Percentiles rank a stretch among this genome's conserved stretches.
phyloP scores from a whole-genome alignment of 2,888 invertebrate genomes.

The Epirrita christyi region DNA sequence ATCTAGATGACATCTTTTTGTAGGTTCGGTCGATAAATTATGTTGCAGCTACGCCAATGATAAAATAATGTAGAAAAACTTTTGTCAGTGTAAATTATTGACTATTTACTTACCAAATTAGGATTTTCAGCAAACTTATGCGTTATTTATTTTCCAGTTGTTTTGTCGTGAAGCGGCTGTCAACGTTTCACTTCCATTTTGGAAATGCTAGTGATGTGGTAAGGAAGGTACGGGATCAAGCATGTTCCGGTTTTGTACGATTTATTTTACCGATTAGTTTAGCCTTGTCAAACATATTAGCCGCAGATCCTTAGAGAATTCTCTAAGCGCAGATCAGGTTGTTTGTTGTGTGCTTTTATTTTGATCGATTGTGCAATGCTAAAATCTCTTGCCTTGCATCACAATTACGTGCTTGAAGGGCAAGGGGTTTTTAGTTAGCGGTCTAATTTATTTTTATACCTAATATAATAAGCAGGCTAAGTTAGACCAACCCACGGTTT shows the following conservation, averaged over 20 bases:
- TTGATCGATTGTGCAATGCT: no score
- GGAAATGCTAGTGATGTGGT: conserved; percentile 63
- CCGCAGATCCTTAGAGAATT: no score
- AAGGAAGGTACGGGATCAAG: not conserved
- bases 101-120: conserved; percentile 68
- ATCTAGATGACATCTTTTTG: conserved; percentile 52
- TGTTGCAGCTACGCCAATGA: not conserved
- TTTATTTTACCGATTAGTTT: conserved; percentile 28
- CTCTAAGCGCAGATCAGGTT: no score
- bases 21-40: conserved; percentile 38
- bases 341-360: no score
- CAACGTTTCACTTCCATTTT: conserved; percentile 81
- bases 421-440: no score
- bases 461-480: no score
- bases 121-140: conserved; percentile 61
- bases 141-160: conserved; percentile 77
- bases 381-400: no score
- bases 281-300: no score
- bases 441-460: no score
- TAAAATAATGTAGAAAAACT: not conserved
- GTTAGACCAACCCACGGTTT: no score
- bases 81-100: conserved; percentile 30
- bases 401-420: no score
- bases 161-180: conserved; percentile 73
- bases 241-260: not conserved